A percentile compares a stretch with the other conserved stretches of the same genome.
These are phyloP conservation scores for Tragelaphus oryx DNA, from an alignment of 2,797 vertebrate species.

Conservation along the genomic window DNA sequence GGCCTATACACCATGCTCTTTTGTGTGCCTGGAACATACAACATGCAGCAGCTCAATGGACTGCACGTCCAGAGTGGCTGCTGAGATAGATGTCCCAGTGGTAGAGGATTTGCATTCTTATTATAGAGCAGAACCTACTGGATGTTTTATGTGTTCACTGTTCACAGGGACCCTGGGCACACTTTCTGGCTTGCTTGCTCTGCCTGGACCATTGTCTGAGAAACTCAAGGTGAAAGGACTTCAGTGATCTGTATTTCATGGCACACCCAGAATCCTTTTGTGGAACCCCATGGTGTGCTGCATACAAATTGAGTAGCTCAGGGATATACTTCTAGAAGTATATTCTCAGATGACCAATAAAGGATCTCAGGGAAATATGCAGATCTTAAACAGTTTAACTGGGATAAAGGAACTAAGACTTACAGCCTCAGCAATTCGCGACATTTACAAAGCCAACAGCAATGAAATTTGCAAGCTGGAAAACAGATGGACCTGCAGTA, in stretches of 20 bases:
- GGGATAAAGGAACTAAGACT: background rate
- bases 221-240: background rate
- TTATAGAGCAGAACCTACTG: background rate
- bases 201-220: background rate
- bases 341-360: background rate
- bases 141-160: background rate
- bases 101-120: background rate
- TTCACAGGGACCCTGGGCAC: background rate
- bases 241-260: background rate
- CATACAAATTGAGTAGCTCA: background rate
- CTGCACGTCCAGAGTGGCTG: background rate
- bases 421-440: background rate
- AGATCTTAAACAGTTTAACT: background rate
- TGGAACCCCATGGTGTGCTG: background rate
- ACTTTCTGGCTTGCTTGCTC: background rate
- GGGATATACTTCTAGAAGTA: background rate
- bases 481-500: background rate
- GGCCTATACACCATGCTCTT: background rate
- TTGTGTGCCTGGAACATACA: background rate
- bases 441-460: background rate
- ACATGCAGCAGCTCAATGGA: background rate
- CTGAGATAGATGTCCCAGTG: too few species aligned
- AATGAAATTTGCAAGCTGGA: background rate
- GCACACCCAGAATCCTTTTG: background rate
- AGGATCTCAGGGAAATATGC: background rate